phyloP scores from a whole-genome alignment of 2,888 invertebrate species.

The Cerceris rybyensis region DNA sequence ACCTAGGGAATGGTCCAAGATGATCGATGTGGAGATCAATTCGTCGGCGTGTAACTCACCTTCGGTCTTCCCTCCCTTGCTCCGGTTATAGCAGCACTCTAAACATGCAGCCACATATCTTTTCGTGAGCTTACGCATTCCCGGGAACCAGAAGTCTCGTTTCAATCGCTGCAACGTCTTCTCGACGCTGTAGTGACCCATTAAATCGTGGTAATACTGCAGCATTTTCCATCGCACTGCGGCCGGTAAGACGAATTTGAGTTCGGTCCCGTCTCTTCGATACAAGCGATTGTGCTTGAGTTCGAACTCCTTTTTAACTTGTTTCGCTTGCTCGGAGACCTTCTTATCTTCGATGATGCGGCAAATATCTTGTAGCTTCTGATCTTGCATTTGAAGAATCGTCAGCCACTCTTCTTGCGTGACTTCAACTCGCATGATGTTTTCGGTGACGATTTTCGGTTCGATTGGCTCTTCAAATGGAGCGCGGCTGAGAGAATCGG shows the following conservation, averaged over 20 bases:
- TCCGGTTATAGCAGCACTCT: slow-evolving; percentile 9
- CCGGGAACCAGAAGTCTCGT: slow-evolving; percentile 10
- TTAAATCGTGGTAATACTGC: slow-evolving; percentile 1
- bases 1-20: not conserved
- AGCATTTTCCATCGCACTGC: slow-evolving; percentile 6
- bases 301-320: slow-evolving; percentile 3
- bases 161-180: slow-evolving; percentile 2
- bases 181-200: not conserved
- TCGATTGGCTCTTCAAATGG: slow-evolving; percentile 10
- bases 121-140: not conserved
- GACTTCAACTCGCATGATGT: slow-evolving; percentile 6
- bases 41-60: not conserved
- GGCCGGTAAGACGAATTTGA: slow-evolving; percentile 12
- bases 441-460: slow-evolving; percentile 11
- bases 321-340: slow-evolving; percentile 5
- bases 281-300: slow-evolving; percentile 5
- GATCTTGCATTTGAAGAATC: slow-evolving; percentile 13
- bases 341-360: not conserved
- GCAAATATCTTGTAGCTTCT: slow-evolving; percentile 8
- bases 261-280: slow-evolving; percentile 3
- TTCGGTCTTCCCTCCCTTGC: not conserved
- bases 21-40: not conserved
- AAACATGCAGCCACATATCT: slow-evolving; percentile 24
- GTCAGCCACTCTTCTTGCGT: slow-evolving; percentile 7
- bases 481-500: slow-evolving; percentile 9